These are phyloP conservation scores for Progne subis DNA, from an alignment of 2,113 vertebrate genomes.

Conservation along the genomic window DNA sequence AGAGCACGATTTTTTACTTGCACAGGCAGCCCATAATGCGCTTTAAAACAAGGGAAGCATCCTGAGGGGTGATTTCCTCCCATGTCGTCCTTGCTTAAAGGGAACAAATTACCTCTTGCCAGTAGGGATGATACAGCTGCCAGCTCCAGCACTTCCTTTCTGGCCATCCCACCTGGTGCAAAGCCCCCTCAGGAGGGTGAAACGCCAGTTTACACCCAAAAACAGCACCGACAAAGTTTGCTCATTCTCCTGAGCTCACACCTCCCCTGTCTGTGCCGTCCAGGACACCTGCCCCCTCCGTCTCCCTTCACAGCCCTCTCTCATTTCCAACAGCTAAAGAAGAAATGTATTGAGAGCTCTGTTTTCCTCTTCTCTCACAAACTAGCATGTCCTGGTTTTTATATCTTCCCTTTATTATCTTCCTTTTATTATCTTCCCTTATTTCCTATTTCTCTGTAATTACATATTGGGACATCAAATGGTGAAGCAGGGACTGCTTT, in stretches of 20 bases:
- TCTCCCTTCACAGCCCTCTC: background rate
- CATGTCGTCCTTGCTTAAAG: background rate
- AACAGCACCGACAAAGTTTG: background rate
- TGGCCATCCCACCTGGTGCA: background rate
- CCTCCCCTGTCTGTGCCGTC: background rate
- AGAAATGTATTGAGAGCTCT: background rate
- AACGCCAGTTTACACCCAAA: background rate
- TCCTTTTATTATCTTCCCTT: constrained; percentile 37
- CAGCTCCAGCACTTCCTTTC: background rate
- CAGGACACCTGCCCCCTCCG: background rate
- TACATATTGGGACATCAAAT: constrained; percentile 48
- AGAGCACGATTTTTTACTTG: background rate
- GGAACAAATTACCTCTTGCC: background rate
- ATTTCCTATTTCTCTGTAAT: constrained; percentile 55
- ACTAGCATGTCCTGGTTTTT: background rate
- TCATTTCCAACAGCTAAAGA: background rate
- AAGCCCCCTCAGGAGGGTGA: background rate
- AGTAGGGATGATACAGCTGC: background rate
- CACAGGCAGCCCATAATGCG: background rate
- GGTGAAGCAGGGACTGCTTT: constrained; percentile 17
- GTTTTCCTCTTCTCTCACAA: background rate
- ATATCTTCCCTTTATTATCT: constrained; percentile 24
- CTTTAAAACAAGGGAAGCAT: background rate
- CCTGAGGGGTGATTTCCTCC: background rate
- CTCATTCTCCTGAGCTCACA: background rate